Evolutionary conservation across 2,888 invertebrate species (phyloP).

Genomic region (Lepidocyrtinus sp.): DNA sequence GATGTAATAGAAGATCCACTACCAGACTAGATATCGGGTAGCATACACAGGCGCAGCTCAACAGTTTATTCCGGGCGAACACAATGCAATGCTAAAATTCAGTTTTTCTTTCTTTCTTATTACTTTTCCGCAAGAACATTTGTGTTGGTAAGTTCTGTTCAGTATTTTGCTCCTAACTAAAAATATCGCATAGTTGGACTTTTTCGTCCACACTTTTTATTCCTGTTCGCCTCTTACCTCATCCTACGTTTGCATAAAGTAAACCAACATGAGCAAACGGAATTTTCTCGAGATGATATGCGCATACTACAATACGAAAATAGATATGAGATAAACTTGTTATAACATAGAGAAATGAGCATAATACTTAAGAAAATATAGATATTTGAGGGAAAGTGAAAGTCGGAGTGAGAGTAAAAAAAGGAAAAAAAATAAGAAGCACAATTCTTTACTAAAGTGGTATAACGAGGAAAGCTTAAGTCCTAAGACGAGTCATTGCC

Average conservation of each 20-base stretch:
- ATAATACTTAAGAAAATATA: neutral
- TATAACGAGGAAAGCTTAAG: neutral
- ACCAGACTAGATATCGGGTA: conserved; percentile 45
- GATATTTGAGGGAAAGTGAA: conserved; percentile 36
- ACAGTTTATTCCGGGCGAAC: conserved; percentile 64
- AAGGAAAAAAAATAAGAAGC: neutral
- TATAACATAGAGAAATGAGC: neutral
- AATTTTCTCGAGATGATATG: conserved; percentile 31
- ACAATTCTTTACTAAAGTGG: neutral
- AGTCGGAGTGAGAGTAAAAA: too few species aligned
- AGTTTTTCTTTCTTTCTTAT: conserved; percentile 30
- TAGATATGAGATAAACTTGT: neutral
- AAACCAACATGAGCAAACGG: conserved; percentile 35
- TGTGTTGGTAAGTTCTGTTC: conserved; percentile 41
- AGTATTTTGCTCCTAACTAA: conserved; percentile 13
- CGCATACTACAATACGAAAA: neutral
- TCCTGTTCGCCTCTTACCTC: conserved; percentile 24
- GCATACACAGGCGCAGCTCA: conserved; percentile 64
- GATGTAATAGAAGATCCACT: conserved; percentile 31
- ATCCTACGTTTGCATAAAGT: conserved; percentile 2
- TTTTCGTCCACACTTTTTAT: neutral
- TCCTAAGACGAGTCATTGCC: neutral
- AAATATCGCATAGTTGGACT: conserved; percentile 17
- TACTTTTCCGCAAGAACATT: conserved; percentile 45
- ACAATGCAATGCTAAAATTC: conserved; percentile 54